Base-by-base conservation (phyloP, 2,113 vertebrate species). In the Scortum barcoo region DNA sequence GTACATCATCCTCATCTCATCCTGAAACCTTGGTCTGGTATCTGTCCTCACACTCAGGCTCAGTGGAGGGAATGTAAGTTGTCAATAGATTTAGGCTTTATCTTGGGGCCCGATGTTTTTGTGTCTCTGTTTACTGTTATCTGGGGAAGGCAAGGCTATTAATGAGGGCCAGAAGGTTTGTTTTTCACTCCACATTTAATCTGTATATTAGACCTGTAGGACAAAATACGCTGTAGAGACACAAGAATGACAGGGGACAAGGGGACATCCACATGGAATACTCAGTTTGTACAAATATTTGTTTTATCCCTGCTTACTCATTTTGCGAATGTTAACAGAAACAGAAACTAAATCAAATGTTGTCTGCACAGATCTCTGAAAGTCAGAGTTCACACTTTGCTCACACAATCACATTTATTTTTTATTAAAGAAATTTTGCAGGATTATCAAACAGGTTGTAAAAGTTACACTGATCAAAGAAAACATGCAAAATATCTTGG, bases 81-180 rank as follows among this genome's bases (percentile, higher is more conserved):
- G 9, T 54, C 26, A 68, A 51, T 26, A 60, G 40, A 81, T 86
- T 51, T 30, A 70, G 40, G 62, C 19, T 14, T 46, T 28, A 61
- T 56, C 62, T 24, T 56, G 28, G 22, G 30, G 3, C 46, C 11
- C 58, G 28, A 46, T 76, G 48, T 54, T 61, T 68, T 67, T 68
- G 46, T 68, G 36, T 56, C n/a, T 48, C 62, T 72, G 72, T 80
- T 84, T 42, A 62, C 72, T 56, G 46, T 72, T 57, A 63, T 78
- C 24, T 36, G 40, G 44, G 19, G 69, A n/a, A 50, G 24, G 22
- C 28, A 44, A 42, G 57, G 76, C 65, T 70, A 38, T 16, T 48
- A 19, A 48, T 13, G 24, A 72, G 8, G 7, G 14, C 20, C 22
- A 24, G 2, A 48, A 78, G 26, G 1, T 1, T 65, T 62, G 33